A percentile compares a stretch with the other conserved stretches of the same genome.
Evolutionary conservation across 2,888 invertebrate species (phyloP).

Genomic region (Doris montereyensis): DNA sequence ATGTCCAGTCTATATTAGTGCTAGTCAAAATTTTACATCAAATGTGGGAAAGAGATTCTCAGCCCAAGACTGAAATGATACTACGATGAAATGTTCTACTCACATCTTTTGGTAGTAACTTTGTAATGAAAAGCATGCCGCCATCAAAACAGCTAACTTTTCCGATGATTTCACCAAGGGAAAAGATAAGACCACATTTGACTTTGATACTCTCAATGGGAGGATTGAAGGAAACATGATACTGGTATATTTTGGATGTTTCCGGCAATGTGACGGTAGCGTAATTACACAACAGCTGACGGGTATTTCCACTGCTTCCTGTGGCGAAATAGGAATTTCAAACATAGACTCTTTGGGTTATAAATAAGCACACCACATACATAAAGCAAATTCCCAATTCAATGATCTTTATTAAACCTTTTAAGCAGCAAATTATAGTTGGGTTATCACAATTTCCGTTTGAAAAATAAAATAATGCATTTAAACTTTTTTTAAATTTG

Average conservation of each 20-base stretch:
- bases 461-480: no score
- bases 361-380: no score
- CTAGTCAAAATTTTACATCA: no score
- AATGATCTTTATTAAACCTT: no score
- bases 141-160: slow-evolving; percentile 69
- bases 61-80: background rate
- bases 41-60: no score
- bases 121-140: slow-evolving; percentile 64
- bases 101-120: slow-evolving; percentile 59
- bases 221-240: slow-evolving; percentile 69
- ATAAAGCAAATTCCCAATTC: no score
- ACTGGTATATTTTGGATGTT: slow-evolving; percentile 61
- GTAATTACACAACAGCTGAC: slow-evolving; percentile 26
- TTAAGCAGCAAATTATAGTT: no score
- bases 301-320: slow-evolving; percentile 10
- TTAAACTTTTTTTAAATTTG: no score
- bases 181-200: slow-evolving; percentile 59
- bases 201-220: slow-evolving; percentile 61
- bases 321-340: no score
- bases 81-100: slow-evolving; percentile 17
- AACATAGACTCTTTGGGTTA: no score
- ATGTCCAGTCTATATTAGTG: no score
- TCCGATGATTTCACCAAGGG: slow-evolving; percentile 58
- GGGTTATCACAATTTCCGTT: no score
- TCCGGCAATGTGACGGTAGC: slow-evolving; percentile 9